These are phyloP conservation scores for Trissolcus basalis DNA, from an alignment of 1,140 invertebrate species.

Conservation along the genomic window DNA sequence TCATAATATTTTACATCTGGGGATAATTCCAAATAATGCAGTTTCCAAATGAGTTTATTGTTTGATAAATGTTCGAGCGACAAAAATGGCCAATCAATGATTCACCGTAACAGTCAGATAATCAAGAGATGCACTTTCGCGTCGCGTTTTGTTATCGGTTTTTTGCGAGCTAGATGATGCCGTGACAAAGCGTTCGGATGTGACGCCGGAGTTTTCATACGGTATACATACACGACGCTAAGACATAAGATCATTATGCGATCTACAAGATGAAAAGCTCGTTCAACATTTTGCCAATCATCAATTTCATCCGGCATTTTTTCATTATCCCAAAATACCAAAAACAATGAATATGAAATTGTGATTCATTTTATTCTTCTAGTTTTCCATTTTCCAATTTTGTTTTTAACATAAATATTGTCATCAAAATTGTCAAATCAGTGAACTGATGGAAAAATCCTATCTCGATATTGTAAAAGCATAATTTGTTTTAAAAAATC, in stretches of 20 bases:
- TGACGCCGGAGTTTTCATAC: neutral
- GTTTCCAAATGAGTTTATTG: too few relatives aligned
- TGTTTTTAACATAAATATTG: too few relatives aligned
- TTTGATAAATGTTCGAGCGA: too few relatives aligned
- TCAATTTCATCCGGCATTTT: neutral
- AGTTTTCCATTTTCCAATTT: too few relatives aligned
- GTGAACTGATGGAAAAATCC: too few relatives aligned
- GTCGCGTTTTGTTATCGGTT: neutral
- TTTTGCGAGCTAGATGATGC: neutral
- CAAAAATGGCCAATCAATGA: neutral
- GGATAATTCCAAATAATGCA: too few relatives aligned
- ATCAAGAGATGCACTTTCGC: neutral
- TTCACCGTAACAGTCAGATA: neutral
- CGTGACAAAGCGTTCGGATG: conserved; percentile 1
- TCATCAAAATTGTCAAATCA: neutral
- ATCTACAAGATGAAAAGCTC: neutral
- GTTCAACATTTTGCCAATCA: neutral
- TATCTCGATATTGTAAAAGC: too few relatives aligned
- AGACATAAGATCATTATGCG: neutral
- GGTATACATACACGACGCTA: neutral
- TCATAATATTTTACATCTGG: too few relatives aligned
- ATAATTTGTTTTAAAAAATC: too few relatives aligned
- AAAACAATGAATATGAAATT: too few relatives aligned
- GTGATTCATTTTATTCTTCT: too few relatives aligned
- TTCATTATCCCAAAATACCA: too few relatives aligned